These are phyloP conservation scores for Ornithorhynchus anatinus DNA, from an alignment of 2,113 vertebrate species.

Conservation along the genomic window DNA sequence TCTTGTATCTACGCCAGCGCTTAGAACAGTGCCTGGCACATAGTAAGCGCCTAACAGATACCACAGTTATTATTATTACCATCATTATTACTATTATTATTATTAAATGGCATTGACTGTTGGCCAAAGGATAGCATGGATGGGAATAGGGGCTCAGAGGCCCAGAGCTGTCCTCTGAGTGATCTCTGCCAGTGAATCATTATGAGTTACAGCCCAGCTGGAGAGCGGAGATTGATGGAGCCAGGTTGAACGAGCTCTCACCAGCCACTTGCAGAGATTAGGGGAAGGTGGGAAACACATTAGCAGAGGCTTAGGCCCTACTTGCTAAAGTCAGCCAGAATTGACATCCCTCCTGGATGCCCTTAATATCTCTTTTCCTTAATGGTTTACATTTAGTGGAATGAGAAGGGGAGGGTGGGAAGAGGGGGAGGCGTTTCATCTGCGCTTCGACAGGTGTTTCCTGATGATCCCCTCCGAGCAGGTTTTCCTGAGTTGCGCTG, in stretches of 20 bases:
- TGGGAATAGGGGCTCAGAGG: neutral
- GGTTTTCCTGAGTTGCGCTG: neutral
- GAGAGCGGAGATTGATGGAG: neutral
- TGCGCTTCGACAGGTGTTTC: neutral
- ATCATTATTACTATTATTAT: too few species aligned
- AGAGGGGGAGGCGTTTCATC: neutral
- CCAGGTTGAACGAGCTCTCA: neutral
- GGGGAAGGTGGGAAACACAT: neutral
- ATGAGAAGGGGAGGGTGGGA: accelerated
- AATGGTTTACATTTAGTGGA: accelerated
- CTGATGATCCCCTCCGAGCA: neutral
- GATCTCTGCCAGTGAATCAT: neutral
- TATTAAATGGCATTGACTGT: too few species aligned
- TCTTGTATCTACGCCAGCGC: too few species aligned
- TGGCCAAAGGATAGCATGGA: too few species aligned
- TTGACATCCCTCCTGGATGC: neutral
- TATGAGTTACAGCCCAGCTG: neutral
- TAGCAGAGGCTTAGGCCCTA: neutral
- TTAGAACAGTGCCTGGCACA: too few species aligned
- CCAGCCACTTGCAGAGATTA: neutral
- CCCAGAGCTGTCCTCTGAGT: neutral
- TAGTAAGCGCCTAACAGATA: too few species aligned
- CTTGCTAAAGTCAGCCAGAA: neutral
- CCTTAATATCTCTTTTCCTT: neutral
- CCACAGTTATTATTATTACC: too few species aligned